Evolutionary conservation across 2,888 invertebrate species (phyloP).

Genomic region (Leuctra nigra): DNA sequence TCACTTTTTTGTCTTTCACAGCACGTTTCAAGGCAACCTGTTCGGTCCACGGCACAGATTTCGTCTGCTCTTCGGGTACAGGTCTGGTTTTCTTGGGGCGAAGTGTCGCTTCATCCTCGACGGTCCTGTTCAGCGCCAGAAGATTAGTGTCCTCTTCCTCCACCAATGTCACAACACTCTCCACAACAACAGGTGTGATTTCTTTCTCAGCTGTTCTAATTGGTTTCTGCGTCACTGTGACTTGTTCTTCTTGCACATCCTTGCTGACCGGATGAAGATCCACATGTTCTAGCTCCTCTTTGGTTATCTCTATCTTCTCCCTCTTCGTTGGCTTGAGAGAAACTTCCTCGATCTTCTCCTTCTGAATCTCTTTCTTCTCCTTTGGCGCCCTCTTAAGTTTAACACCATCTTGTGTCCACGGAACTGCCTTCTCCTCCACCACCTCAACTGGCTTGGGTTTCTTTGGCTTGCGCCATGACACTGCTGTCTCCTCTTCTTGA

Average conservation of each 20-base stretch:
- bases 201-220: conserved; percentile 20
- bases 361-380: conserved; percentile 39
- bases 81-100: not conserved
- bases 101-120: conserved; percentile 5
- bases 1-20: conserved; percentile 38
- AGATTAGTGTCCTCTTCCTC: conserved; percentile 12
- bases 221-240: not conserved
- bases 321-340: conserved; percentile 42
- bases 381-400: conserved; percentile 38
- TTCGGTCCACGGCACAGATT: conserved; percentile 26
- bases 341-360: conserved; percentile 43
- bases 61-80: conserved; percentile 35
- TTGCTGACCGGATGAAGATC: conserved; percentile 21
- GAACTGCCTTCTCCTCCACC: conserved; percentile 32
- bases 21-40: conserved; percentile 37
- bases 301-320: conserved; percentile 12
- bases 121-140: not conserved
- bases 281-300: conserved; percentile 22
- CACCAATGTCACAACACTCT: not conserved
- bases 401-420: conserved; percentile 18
- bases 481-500: conserved; percentile 12
- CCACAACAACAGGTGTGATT: conserved; percentile 16
- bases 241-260: not conserved
- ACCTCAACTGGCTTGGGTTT: conserved; percentile 38
- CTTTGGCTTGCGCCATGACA: conserved; percentile 2